Percentiles rank a stretch among this genome's conserved stretches.
These are phyloP conservation scores for Drosophila niveifrons DNA, from an alignment of 2,888 invertebrate genomes.

Conservation along the genomic window DNA sequence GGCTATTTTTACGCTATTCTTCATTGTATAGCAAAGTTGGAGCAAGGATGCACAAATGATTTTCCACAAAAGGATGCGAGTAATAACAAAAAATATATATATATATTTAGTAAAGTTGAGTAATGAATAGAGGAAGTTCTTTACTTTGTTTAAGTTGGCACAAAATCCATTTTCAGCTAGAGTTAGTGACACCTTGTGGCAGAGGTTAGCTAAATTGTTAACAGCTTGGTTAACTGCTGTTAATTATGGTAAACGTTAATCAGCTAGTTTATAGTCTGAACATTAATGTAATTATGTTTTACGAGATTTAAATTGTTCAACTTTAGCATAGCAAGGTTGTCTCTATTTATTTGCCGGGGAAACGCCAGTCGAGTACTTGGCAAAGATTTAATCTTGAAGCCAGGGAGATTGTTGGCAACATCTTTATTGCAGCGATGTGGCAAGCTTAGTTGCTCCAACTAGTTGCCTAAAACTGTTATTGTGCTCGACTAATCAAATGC, in stretches of 20 bases:
- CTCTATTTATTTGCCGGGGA: neutral
- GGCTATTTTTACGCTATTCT: slow-evolving; percentile 31
- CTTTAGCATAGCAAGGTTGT: neutral
- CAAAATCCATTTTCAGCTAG: neutral
- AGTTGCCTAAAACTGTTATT: neutral
- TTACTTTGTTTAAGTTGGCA: neutral
- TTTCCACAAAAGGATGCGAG: slow-evolving; percentile 4
- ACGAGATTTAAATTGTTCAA: neutral
- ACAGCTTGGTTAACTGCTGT: neutral
- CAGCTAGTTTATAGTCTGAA: neutral
- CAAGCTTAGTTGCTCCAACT: neutral
- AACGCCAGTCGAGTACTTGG: too few relatives aligned
- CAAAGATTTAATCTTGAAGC: neutral
- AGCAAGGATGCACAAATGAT: slow-evolving; percentile 9
- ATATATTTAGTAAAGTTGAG: neutral
- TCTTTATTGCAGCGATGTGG: neutral
- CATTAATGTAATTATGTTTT: neutral
- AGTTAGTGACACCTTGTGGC: neutral
- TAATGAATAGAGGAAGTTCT: neutral
- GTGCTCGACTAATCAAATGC: neutral
- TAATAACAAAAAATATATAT: neutral
- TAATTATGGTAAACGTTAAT: slow-evolving; percentile 4
- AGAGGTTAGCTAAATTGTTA: neutral
- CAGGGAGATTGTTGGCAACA: neutral
- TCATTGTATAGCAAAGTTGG: neutral